Evolutionary conservation across 1,140 invertebrate species (phyloP), one percentile per base, ranked within the genome.

Genomic region (Euschistus heros): DNA sequence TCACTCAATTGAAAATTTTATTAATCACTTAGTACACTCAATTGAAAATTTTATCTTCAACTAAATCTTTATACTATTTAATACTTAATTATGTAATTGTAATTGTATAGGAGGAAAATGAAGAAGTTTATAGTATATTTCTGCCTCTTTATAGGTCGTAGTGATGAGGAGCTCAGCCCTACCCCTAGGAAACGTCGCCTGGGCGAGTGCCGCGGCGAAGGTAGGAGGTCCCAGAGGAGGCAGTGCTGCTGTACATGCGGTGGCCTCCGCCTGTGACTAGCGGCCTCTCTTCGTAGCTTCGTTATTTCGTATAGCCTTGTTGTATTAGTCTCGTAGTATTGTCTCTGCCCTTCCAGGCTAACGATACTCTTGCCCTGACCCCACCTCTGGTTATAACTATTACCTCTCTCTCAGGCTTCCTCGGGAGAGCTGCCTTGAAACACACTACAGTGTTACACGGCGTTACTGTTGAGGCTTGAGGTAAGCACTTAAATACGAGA

Each of bases 241-340:
- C 18, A 57, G 54, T 57, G 54, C 54, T 57, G 54, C 54, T 57
- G 54, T 14, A 57, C 54, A 2, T 57, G 54, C 24, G n/a, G 54
- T 5, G 54, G 54, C 8, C 54, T 57, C 54, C 24, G 54, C 24
- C 54, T 57, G 54, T 57, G 54, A 57, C 54, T 57, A 57, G 54
- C 18, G 54, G 54, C 54, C 54, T 26, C 15, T 24, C 15, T 17
- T 22, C 54, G 24, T 57, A 57, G 54, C 18, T 24, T 26, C 54
- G 24, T 26, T 26, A 24, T 26, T 24, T 24, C 24, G 14, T 57
- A 57, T 57, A 57, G 54, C 24, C 18, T 57, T 26, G 54, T 57
- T 26, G 54, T 57, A 24, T 57, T 57, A 57, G 54, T 57, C 54
- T 57, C 54, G 24, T 57, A 57, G 54, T 57, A 57, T 57, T 57